Conservation (phyloP, 2,888 invertebrate species). For the Nebria brevicollis region DNA sequence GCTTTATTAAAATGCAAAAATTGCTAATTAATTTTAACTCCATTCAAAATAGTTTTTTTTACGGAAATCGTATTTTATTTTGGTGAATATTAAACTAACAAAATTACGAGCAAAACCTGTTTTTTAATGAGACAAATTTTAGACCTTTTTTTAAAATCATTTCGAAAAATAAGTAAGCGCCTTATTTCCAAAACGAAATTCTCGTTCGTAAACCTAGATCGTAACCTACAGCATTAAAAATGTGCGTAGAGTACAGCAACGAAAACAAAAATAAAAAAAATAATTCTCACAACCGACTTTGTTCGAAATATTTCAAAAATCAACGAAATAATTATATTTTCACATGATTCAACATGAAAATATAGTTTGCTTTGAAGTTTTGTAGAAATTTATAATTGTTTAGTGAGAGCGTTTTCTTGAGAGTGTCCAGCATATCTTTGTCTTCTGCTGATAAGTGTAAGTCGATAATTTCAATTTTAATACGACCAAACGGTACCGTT, state of each 20-base stretch:
- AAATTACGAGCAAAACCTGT: not conserved
- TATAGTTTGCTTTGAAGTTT: constrained; percentile 58
- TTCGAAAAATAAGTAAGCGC: too few relatives aligned
- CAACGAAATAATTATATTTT: constrained; percentile 51
- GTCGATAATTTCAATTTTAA: constrained; percentile 63
- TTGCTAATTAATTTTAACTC: not conserved
- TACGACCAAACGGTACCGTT: constrained; percentile 68
- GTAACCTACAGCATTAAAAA: constrained; percentile 12
- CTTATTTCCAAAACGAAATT: too few relatives aligned
- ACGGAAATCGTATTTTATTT: not conserved
- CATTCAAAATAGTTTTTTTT: not conserved
- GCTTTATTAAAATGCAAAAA: not conserved
- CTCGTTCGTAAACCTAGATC: not conserved
- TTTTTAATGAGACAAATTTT: too few relatives aligned
- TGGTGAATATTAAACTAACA: not conserved
- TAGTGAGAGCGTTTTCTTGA: constrained; percentile 59
- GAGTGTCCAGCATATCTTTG: constrained; percentile 56
- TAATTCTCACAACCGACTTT: constrained; percentile 2
- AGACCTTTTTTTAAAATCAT: too few relatives aligned
- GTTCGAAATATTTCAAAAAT: constrained; percentile 8
- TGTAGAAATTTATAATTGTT: constrained; percentile 60
- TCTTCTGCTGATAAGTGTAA: constrained; percentile 59
- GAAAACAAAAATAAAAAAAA: constrained; percentile 6
- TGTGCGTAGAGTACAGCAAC: constrained; percentile 5
- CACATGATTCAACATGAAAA: constrained; percentile 56